Base-by-base conservation (phyloP, 2,888 invertebrate genomes). In the Conchocele bisecta region DNA sequence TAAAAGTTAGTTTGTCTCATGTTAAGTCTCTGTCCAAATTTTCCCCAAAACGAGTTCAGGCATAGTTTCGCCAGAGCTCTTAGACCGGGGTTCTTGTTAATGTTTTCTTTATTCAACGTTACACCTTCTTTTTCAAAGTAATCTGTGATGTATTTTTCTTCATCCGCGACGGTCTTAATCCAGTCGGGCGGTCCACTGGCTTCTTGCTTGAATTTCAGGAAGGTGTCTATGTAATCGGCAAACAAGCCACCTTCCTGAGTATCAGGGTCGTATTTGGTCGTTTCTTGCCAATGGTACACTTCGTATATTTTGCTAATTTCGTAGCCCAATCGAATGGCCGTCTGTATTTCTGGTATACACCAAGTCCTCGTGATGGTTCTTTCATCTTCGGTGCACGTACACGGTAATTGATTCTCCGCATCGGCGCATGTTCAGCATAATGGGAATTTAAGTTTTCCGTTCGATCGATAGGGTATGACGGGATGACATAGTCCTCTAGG, bases 361-460 rank as follows among this genome's bases (percentile, higher is more conserved):
- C 86, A 91, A 2, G 89, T 88, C 6, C 90, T 86, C 0, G 31
- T 61, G 4, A 90, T 57, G 4, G 56, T 60, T 56, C 86, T 71
- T 11, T 88, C 77, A 26, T 71, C 66, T 13, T 84, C 70, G n/a
- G 59, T 71, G 67, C 91, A 89, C 3, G 11, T 29, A 60, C 91
- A 91, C 3, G 46, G 29, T 0, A 64, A 39, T 28, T 83, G 71
- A 35, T 66, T 59, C 44, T 82, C 29, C n/a, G 51, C 71, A 31
- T 88, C 82, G 15, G 22, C 67, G 35, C 66, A 70, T 0, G 71
- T 79, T 15, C 82, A 65, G 75, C 90, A 91, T 3, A 91, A 64
- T 0, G 83, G 75, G 79, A 91, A 91, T 72, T 88, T 82, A 33
- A 91, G 61, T 63, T 87, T 85, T 0, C 76, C 74, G 41, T 86